A percentile compares a stretch with the other conserved stretches of the same genome.
Evolutionary conservation across 2,888 invertebrate genomes (phyloP).

Genomic region (Parnassius glacialis): DNA sequence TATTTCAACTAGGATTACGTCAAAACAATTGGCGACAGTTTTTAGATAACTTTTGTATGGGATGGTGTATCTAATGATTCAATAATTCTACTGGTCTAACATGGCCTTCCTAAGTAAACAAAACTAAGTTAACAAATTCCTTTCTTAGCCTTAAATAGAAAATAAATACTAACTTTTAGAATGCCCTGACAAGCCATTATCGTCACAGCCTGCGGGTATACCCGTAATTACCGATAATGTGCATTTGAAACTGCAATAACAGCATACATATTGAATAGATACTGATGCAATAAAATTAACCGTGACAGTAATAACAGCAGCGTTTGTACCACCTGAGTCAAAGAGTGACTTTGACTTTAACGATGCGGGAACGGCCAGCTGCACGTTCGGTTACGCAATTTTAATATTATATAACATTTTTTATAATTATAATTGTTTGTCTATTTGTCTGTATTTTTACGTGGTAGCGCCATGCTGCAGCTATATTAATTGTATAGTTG

Average conservation of each 20-base stretch:
- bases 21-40: no score
- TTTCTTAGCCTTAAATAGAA: constrained; percentile 6
- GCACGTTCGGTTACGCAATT: constrained; percentile 19
- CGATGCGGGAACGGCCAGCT: constrained; percentile 14
- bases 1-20: no score
- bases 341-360: constrained; percentile 24
- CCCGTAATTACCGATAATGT: constrained; percentile 24
- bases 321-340: constrained; percentile 17
- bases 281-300: constrained; percentile 27
- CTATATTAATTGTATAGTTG: no score
- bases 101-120: not conserved
- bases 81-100: no score
- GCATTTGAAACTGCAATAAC: constrained; percentile 24
- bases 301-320: constrained; percentile 24
- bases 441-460: no score
- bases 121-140: constrained; percentile 5
- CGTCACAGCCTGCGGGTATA: constrained; percentile 19
- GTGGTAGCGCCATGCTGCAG: no score
- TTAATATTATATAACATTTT: constrained; percentile 1
- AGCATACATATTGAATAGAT: constrained; percentile 23
- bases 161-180: constrained; percentile 18
- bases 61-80: no score
- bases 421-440: not conserved
- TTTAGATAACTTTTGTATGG: no score
- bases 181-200: constrained; percentile 13